A percentile compares a stretch with the other conserved stretches of the same genome.
phyloP scores from a whole-genome alignment of 2,888 invertebrate genomes.

The Oegoconia quadripuncta region DNA sequence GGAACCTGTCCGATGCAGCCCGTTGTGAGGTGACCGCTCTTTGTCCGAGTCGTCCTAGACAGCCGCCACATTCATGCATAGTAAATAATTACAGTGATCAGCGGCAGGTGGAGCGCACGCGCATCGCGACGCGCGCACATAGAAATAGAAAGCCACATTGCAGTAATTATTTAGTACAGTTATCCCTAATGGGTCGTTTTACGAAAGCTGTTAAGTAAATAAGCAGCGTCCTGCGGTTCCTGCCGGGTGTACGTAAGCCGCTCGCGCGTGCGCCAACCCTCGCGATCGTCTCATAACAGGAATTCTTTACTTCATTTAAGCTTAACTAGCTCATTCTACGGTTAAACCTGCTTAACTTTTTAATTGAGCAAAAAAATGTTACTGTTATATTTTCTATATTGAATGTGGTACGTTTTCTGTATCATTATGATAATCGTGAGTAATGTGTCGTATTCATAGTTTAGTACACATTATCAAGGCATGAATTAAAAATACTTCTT shows the following conservation, averaged over 20 bases:
- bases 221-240: conserved; percentile 69
- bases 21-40: conserved; percentile 64
- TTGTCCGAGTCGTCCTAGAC: conserved; percentile 74
- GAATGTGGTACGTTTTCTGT: neutral
- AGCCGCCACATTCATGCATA: conserved; percentile 75
- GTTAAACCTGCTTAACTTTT: conserved; percentile 29
- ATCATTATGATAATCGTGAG: too few relatives aligned
- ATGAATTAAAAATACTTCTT: too few relatives aligned
- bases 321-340: conserved; percentile 34
- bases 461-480: too few relatives aligned
- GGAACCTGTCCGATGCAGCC: conserved; percentile 59
- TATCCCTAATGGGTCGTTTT: conserved; percentile 76
- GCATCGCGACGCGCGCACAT: conserved; percentile 57
- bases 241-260: conserved; percentile 53
- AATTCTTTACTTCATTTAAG: conserved; percentile 42
- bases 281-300: conserved; percentile 46
- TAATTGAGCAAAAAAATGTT: conserved; percentile 20
- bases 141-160: conserved; percentile 79
- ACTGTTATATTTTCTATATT: conserved; percentile 15
- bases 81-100: conserved; percentile 78
- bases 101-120: conserved; percentile 71
- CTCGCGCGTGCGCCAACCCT: conserved; percentile 23
- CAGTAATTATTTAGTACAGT: conserved; percentile 79
- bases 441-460: too few relatives aligned
- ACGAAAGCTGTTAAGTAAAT: conserved; percentile 78